Conservation (phyloP, 1,140 invertebrate genomes). For the Drosophila truncata region DNA sequence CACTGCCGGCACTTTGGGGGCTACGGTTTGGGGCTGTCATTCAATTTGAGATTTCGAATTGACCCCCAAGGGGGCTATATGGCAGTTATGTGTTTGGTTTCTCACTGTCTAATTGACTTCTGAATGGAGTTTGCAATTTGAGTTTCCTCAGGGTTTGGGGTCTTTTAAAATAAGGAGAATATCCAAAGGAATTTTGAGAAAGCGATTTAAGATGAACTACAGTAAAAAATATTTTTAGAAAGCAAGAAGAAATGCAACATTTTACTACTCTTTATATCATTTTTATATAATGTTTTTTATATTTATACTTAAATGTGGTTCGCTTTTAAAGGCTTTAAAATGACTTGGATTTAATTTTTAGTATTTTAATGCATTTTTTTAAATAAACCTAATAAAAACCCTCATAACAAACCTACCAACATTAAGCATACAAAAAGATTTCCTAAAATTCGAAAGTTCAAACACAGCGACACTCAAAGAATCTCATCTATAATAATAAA, state of each 20-base stretch:
- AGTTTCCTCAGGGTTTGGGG: conserved; percentile 13
- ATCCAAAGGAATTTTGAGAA: not conserved
- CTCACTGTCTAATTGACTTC: conserved; percentile 64
- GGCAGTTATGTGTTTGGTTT: conserved; percentile 52
- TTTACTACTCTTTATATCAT: not conserved
- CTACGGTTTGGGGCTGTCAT: conserved; percentile 38
- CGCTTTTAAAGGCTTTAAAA: not conserved
- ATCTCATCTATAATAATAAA: not conserved
- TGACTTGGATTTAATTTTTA: not conserved
- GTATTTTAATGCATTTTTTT: no score
- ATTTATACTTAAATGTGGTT: not conserved
- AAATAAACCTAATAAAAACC: not conserved
- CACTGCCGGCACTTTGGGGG: conserved; percentile 44
- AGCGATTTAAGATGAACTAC: not conserved
- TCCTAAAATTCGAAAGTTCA: no score
- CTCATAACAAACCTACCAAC: not conserved
- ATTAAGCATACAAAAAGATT: not conserved
- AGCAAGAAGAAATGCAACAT: not conserved
- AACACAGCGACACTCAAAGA: not conserved
- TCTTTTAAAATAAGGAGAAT: conserved; percentile 1
- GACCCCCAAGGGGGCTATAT: conserved; percentile 27
- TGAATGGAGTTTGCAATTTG: conserved; percentile 16
- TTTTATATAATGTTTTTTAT: not conserved
- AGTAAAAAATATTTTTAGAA: not conserved
- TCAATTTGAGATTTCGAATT: conserved; percentile 47